A percentile compares a stretch with the other conserved stretches of the same genome.
These are phyloP conservation scores for Drosophila vallismaia DNA, from an alignment of 2,888 invertebrate species.

Conservation along the genomic window DNA sequence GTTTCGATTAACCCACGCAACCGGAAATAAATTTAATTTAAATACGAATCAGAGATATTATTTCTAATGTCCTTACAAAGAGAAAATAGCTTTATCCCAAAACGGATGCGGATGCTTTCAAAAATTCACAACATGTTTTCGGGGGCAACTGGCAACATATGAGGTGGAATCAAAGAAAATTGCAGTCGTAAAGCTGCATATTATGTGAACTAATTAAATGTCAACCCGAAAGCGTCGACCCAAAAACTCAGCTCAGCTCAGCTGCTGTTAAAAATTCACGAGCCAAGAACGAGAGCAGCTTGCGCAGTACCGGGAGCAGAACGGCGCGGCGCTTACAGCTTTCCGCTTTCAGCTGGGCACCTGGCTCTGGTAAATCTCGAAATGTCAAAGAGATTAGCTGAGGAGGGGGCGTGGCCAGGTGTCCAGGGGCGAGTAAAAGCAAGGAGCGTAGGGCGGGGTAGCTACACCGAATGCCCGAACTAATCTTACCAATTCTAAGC, in stretches of 20 bases:
- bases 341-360: conserved; percentile 48
- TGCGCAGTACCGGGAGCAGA: conserved; percentile 1
- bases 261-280: conserved; percentile 11
- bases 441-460: conserved; percentile 3
- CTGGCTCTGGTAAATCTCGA: conserved; percentile 65
- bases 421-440: background rate
- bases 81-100: too few relatives aligned
- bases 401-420: conserved; percentile 32
- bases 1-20: conserved; percentile 8
- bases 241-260: conserved; percentile 36
- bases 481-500: conserved; percentile 77
- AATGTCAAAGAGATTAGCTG: conserved; percentile 65
- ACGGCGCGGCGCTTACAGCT: conserved; percentile 23
- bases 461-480: conserved; percentile 60
- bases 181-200: conserved; percentile 38
- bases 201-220: conserved; percentile 66
- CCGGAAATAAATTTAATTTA: conserved; percentile 23
- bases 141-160: conserved; percentile 1
- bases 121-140: background rate
- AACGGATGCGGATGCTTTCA: background rate
- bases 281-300: conserved; percentile 4
- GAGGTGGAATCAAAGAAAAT: background rate
- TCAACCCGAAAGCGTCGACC: conserved; percentile 29
- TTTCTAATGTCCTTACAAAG: too few relatives aligned
- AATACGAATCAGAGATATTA: too few relatives aligned